Evolutionary conservation across 2,797 vertebrate species (phyloP).

Genomic region (Synanceia verrucosa): DNA sequence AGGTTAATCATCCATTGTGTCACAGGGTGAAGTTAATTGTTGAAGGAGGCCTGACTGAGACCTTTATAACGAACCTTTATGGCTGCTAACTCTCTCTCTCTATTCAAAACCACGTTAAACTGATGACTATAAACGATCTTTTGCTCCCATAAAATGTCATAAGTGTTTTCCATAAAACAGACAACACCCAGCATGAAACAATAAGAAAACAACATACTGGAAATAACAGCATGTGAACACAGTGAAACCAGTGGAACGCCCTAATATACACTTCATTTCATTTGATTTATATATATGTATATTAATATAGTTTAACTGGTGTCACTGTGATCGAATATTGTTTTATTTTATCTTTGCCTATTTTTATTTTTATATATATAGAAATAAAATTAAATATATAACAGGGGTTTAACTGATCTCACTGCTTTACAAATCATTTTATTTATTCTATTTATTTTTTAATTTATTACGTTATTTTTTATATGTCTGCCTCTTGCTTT

Average conservation of each 20-base stretch:
- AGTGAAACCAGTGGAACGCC: neutral
- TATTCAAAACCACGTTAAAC: slow-evolving; percentile 10
- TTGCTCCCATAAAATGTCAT: slow-evolving; percentile 43
- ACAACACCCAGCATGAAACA: neutral
- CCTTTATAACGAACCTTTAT: slow-evolving; percentile 30
- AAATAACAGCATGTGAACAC: neutral
- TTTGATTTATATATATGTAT: neutral
- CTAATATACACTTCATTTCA: too few relatives aligned
- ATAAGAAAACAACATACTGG: neutral
- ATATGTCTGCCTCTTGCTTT: too few relatives aligned
- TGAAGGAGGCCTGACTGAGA: slow-evolving; percentile 22
- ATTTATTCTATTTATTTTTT: too few relatives aligned
- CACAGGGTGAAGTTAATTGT: slow-evolving; percentile 52
- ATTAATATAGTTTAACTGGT: too few relatives aligned
- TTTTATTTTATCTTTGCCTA: too few relatives aligned
- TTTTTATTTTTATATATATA: too few relatives aligned
- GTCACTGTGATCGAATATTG: too few relatives aligned
- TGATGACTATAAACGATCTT: slow-evolving; percentile 23
- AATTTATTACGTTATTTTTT: too few relatives aligned
- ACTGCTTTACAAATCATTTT: too few relatives aligned
- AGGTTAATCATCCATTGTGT: slow-evolving; percentile 56
- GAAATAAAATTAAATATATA: too few relatives aligned
- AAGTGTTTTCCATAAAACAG: slow-evolving; percentile 40
- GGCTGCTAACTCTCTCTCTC: neutral
- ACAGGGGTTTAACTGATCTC: too few relatives aligned